Evolutionary conservation across 2,113 vertebrate species (phyloP), one percentile per base, ranked within the genome.

Genomic region (Saimiri boliviensis): DNA sequence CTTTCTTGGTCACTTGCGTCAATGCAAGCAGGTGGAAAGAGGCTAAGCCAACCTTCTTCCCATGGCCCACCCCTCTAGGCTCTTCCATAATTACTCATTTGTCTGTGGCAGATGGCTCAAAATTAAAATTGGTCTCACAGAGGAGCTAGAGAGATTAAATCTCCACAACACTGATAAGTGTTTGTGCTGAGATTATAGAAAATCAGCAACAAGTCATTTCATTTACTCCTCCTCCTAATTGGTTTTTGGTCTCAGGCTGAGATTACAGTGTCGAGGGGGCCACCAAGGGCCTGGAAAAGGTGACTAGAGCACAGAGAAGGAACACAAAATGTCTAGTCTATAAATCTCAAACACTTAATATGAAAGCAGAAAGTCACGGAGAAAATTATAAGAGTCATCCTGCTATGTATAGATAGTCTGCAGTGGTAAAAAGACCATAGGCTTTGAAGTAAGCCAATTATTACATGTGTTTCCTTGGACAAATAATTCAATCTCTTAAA

Each of bases 21-120:
- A 96, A 96, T 98, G 60, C 52, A 97, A 86, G 77, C 96, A 97
- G 96, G 77, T 86, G 85, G 21, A 37, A 96, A 96, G 96, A 97
- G 85, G 94, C 82, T 90, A 95, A 91, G 73, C 79, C 88, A 94
- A 89, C 58, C 68, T 89, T 96, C 83, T 96, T 82, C 79, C 91
- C 70, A 66, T 63, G 92, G 86, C 86, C 95, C 91, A 30, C 98
- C 74, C 84, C 96, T 98, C 97, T 98, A 92, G 54, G 96, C 16
- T 97, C 96, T 98, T 97, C 94, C 96, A 97, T 98, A 98, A 96
- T 98, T 98, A 95, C 97, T 97, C 76, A 96, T 97, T 98, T 98
- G 97, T 96, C 98, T 87, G 47, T 97, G 97, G 97, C 98, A 98
- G 98, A 98, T 98, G 98, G 98, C 90, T 98, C 94, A 91, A 96